phyloP scores from a whole-genome alignment of 1,140 invertebrate species.

The Periplaneta americana region DNA sequence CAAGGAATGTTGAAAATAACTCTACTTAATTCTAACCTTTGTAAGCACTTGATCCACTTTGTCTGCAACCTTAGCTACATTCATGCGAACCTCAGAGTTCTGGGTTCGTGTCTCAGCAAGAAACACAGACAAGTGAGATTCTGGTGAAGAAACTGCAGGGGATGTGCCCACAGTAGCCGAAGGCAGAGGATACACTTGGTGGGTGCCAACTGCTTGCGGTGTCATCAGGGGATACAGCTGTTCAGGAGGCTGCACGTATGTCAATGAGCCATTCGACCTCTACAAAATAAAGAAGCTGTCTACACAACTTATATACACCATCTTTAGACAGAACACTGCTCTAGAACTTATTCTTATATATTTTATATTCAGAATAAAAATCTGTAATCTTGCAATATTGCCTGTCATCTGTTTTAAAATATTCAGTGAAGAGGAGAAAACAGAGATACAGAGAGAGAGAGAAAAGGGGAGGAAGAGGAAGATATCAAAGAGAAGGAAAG shows the following conservation, averaged over 20 bases:
- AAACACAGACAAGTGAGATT: slow-evolving; percentile 33
- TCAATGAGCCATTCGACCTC: neutral
- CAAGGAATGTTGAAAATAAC: no score
- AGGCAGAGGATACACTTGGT: neutral
- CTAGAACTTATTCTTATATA: no score
- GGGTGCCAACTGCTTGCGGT: neutral
- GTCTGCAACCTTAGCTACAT: slow-evolving; percentile 38
- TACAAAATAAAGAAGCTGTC: neutral
- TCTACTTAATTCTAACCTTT: slow-evolving; percentile 36
- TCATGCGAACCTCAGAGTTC: slow-evolving; percentile 41
- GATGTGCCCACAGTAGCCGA: neutral
- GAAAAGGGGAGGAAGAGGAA: no score
- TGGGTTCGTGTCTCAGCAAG: slow-evolving; percentile 39
- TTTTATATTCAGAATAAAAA: no score
- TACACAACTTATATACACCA: no score
- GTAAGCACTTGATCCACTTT: slow-evolving; percentile 41
- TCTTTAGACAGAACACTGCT: no score
- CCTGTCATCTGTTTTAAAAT: no score
- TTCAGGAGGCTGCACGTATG: neutral
- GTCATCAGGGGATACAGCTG: neutral
- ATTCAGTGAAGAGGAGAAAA: no score
- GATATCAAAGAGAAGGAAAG: no score
- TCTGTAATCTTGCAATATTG: no score
- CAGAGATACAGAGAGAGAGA: no score
- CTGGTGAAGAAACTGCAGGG: neutral